Evolutionary conservation across 2,113 vertebrate genomes (phyloP).

Genomic region (Pristiophorus japonicus): DNA sequence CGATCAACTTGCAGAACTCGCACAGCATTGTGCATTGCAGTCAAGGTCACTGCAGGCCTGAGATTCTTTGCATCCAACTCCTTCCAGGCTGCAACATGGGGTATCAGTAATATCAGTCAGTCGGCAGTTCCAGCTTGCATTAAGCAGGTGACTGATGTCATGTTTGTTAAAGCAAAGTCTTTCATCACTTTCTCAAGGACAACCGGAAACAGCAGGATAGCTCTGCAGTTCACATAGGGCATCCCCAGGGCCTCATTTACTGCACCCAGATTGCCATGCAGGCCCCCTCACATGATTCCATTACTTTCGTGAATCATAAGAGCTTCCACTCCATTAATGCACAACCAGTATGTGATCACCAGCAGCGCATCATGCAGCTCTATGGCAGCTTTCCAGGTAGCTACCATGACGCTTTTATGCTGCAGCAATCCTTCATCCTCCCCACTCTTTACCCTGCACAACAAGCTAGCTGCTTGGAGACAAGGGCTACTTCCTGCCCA

Average conservation of each 20-base stretch:
- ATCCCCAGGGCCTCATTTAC: background rate
- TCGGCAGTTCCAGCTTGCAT: background rate
- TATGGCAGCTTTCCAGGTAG: background rate
- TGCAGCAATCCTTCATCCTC: background rate
- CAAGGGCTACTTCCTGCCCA: background rate
- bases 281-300: background rate
- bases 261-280: background rate
- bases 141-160: background rate
- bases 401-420: background rate
- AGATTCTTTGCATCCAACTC: background rate
- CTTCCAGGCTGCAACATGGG: background rate
- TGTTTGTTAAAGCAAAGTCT: background rate
- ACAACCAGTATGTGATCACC: background rate
- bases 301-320: background rate
- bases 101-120: background rate
- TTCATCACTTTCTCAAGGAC: background rate
- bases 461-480: background rate
- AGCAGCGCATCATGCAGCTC: background rate
- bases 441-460: background rate
- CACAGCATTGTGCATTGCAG: background rate
- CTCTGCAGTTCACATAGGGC: background rate
- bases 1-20: background rate
- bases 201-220: background rate
- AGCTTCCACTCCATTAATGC: background rate
- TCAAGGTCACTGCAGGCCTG: background rate